Base-by-base conservation (phyloP, 2,888 invertebrate genomes). In the Bursaphelenchus okinawaensis region DNA sequence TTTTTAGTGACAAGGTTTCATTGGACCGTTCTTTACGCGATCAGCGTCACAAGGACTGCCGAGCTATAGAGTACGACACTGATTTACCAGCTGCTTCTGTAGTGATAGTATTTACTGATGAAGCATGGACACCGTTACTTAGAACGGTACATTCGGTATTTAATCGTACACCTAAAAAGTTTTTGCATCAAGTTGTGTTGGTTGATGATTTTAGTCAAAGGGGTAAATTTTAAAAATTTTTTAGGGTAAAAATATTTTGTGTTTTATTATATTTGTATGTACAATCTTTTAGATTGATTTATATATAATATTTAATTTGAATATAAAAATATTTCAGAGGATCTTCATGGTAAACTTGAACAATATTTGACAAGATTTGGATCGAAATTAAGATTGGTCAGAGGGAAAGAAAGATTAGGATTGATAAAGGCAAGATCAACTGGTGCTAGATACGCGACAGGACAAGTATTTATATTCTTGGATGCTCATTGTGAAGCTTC, bases 121-220 rank as follows among this genome's bases (percentile, higher is more conserved):
- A 93, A 84, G 91, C 91, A 0, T 90, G 91, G 54, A 89, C 91
- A 60, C 20, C 52, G 29, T 26, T 56, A 66, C 26, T 62, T 7
- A 20, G 62, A 8, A 76, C 76, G 0, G 87, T 92, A n/a, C 90
- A 91, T 87, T 91, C 91, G 82, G 91, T 92, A n/a, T 85, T 93
- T 60, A 89, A 90, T 82, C 85, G 89, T 84, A 89, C 88, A 77
- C 90, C 88, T 31, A 86, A 85, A 72, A 86, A 84, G 68, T 87
- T 90, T 78, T 86, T 96, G 16, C 89, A 91, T 82, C 94, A 96
- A 86, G 90, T 96, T 65, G 90, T 96, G 79, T 85, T 96, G 9
- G 90, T 95, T n/a, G 94, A 96, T 83, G 95, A 96, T 84, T 89
- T 89, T 83, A 93, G 93, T 72, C 90, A 91, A 50, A 87, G 87